Conservation (phyloP, 2,797 vertebrate genomes). For the Dallia pectoralis region DNA sequence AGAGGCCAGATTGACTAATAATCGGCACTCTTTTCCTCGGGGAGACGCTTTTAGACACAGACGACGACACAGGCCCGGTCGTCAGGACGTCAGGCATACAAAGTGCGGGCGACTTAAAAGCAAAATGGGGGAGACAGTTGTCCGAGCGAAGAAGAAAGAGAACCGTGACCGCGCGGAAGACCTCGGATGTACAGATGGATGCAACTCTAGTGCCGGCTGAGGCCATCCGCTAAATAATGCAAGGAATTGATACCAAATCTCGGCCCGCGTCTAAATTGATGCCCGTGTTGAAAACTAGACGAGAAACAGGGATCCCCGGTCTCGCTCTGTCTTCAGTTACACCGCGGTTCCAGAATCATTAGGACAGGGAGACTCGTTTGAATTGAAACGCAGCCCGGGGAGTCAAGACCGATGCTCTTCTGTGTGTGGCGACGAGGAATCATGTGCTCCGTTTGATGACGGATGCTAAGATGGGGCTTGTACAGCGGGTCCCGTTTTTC, state of each 20-base stretch:
- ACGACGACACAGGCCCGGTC: not conserved
- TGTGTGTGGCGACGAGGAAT: slow-evolving; percentile 36
- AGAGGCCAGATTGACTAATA: slow-evolving; percentile 37
- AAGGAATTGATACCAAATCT: slow-evolving; percentile 68
- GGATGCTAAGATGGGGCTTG: slow-evolving; percentile 36
- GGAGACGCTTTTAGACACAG: slow-evolving; percentile 6
- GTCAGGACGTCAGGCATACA: not conserved
- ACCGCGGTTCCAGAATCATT: not conserved
- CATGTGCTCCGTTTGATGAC: slow-evolving; percentile 33
- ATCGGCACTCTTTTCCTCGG: slow-evolving; percentile 22
- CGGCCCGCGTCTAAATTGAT: slow-evolving; percentile 56
- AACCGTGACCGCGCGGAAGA: not conserved
- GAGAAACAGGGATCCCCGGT: slow-evolving; percentile 53
- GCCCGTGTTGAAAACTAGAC: slow-evolving; percentile 68
- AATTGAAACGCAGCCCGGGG: slow-evolving; percentile 3
- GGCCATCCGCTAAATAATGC: slow-evolving; percentile 75
- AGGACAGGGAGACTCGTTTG: slow-evolving; percentile 10
- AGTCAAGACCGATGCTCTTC: slow-evolving; percentile 17
- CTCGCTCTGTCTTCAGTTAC: not conserved
- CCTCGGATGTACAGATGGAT: slow-evolving; percentile 49
- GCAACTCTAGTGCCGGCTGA: slow-evolving; percentile 72
- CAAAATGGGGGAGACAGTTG: not conserved
- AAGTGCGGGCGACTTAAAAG: slow-evolving; percentile 3
- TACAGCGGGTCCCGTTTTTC: slow-evolving; percentile 31
- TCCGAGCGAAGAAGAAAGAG: not conserved